A percentile compares a stretch with the other conserved stretches of the same genome.
Evolutionary conservation across 2,888 invertebrate species (phyloP).

Genomic region (Kryphioiulus occultus): DNA sequence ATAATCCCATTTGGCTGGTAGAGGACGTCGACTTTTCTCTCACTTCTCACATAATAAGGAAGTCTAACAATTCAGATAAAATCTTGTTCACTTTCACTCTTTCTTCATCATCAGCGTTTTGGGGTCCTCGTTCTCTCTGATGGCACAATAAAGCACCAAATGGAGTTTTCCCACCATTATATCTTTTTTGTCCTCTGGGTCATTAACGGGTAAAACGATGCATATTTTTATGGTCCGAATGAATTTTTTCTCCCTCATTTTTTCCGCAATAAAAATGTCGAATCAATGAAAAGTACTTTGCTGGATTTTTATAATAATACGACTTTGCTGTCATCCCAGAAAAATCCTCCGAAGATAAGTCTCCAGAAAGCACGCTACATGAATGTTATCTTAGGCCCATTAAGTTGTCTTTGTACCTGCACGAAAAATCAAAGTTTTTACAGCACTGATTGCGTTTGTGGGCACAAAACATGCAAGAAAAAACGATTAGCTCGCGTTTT

Average conservation of each 20-base stretch:
- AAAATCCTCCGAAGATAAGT: background rate
- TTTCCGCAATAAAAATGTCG: background rate
- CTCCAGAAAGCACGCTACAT: background rate
- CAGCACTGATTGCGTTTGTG: background rate
- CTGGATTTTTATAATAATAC: background rate
- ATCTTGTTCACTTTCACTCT: background rate
- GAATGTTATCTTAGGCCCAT: slow-evolving; percentile 11
- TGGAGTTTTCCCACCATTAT: background rate
- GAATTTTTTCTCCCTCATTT: background rate
- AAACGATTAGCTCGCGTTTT: slow-evolving; percentile 25
- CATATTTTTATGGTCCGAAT: background rate
- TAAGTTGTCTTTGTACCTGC: slow-evolving; percentile 17
- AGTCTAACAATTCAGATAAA: background rate
- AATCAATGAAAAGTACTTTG: slow-evolving; percentile 11
- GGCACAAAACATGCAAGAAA: background rate
- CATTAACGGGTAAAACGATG: slow-evolving; percentile 11
- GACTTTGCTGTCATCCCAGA: background rate
- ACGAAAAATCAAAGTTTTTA: background rate
- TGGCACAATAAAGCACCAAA: background rate
- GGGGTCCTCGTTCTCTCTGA: background rate
- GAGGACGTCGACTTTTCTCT: background rate
- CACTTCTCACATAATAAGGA: background rate
- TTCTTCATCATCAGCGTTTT: background rate
- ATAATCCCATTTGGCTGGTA: background rate
- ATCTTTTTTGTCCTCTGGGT: background rate